These are phyloP conservation scores for Apodemia duryi DNA, from an alignment of 2,888 invertebrate genomes.

Conservation along the genomic window DNA sequence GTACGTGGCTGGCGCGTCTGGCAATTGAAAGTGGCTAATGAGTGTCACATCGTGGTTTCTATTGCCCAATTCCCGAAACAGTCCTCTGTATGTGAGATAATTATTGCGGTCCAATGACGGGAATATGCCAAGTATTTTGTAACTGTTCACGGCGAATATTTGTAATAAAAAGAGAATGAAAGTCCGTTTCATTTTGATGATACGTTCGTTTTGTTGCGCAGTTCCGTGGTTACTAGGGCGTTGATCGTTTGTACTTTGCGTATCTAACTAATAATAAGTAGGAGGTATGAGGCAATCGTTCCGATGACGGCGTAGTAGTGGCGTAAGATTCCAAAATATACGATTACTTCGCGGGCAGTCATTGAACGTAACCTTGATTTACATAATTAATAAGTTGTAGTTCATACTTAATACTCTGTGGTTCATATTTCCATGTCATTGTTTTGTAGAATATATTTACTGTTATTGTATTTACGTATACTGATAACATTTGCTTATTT, in stretches of 20 bases:
- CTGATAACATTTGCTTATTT: constrained; percentile 20
- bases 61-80: constrained; percentile 71
- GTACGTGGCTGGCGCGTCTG: too few relatives aligned
- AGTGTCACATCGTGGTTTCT: constrained; percentile 77
- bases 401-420: too few relatives aligned
- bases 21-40: constrained; percentile 70
- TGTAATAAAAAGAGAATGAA: constrained; percentile 49
- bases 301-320: constrained; percentile 56
- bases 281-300: constrained; percentile 69
- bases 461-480: constrained; percentile 6
- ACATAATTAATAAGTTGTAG: background rate
- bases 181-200: constrained; percentile 48
- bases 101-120: constrained; percentile 74
- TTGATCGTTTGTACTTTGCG: constrained; percentile 49
- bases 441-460: background rate
- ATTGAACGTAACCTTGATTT: constrained; percentile 65
- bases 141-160: constrained; percentile 50
- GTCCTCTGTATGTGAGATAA: constrained; percentile 68
- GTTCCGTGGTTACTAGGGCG: constrained; percentile 65
- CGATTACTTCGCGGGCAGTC: constrained; percentile 50
- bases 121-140: constrained; percentile 75
- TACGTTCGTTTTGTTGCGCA: constrained; percentile 55
- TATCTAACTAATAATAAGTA: constrained; percentile 72
- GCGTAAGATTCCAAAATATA: constrained; percentile 70
- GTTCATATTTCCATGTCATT: background rate